Evolutionary conservation across 1,140 invertebrate genomes (phyloP), one percentile per base, ranked within the genome.

Genomic region (Cylas formicarius): DNA sequence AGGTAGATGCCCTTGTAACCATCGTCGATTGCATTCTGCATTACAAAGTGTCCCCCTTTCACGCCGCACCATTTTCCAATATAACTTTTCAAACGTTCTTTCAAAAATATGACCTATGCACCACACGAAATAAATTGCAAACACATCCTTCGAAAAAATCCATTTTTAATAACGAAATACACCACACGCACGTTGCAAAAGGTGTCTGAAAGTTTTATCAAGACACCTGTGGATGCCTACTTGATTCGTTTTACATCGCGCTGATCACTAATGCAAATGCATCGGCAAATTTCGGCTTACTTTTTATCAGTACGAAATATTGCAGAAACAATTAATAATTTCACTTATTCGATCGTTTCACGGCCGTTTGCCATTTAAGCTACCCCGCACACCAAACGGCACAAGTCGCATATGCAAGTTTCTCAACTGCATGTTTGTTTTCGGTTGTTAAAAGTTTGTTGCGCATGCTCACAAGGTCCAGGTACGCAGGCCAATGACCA

Each of bases 151-250:
- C 1, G 9, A 11, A 19, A 7, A 13, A 31, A 26, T 29, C 9
- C 17, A 31, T 21, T 19, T 13, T 7, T 21, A 31, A 10, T 11
- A 11, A 13, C 2, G 5, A 42, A 5, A 20, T 17, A 10, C 29
- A 42, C 39, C 18, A 31, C 28, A 16, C 27, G 10, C 21, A 17
- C 4, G 19, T 19, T 27, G 20, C 10, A 32, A 32, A 42, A n/a
- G n/a, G n/a, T n/a, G n/a, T n/a, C n/a, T n/a, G n/a, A n/a, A n/a
- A 42, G 20, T 42, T 42, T 41, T 42, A 31, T 6, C 19, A 42
- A 16, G 39, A 32, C 39, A 42, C 39, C 39, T 42, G 39, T 42
- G 39, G 39, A 42, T 42, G 39, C 35, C n/a, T n/a, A n/a, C n/a
- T n/a, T n/a, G n/a, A n/a, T n/a, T n/a, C n/a, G n/a, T n/a, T n/a